Evolutionary conservation across 2,113 vertebrate species (phyloP), one percentile per base, ranked within the genome.

Genomic region (Perognathus longimembris): DNA sequence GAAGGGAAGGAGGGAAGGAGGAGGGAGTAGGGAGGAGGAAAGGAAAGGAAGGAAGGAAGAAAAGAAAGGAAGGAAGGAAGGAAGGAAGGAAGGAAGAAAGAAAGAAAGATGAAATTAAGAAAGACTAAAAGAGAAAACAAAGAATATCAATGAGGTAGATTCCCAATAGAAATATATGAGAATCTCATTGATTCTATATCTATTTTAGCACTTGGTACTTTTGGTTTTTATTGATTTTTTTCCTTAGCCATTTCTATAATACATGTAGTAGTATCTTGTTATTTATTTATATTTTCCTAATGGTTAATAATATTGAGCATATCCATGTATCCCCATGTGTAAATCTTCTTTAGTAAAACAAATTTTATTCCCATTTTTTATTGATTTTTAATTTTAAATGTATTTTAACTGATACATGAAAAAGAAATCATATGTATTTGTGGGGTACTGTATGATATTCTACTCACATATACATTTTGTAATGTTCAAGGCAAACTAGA

Each of bases 41-140:
- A 2, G 45, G 45, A n/a, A 45, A 12, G 45, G 45, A 12, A 45
- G 45, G 9, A 45, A 12, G 45, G 7, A 9, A 12, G 45, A 45
- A 2, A 12, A 45, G 45, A 12, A 0, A 12, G 45, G n/a, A 45
- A 45, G 45, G 45, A 12, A 12, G 12, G 45, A 12, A 2, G 45
- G 45, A 45, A 12, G 45, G 45, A 12, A 45, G 45, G 9, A 45
- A 12, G 45, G 7, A 9, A 12, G 45, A 45, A 45, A 12, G 12
- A 2, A 12, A 45, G 45, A 12, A 0, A 12, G 45, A 12, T 1
- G 45, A n/a, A n/a, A n/a, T n/a, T n/a, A n/a, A n/a, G n/a, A n/a
- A n/a, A n/a, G n/a, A n/a, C n/a, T n/a, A n/a, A n/a, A n/a, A n/a
- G n/a, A n/a, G n/a, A n/a, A n/a, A n/a, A n/a, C n/a, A n/a, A n/a